phyloP scores from a whole-genome alignment of 2,797 vertebrate species.

The Rachycentron canadum region DNA sequence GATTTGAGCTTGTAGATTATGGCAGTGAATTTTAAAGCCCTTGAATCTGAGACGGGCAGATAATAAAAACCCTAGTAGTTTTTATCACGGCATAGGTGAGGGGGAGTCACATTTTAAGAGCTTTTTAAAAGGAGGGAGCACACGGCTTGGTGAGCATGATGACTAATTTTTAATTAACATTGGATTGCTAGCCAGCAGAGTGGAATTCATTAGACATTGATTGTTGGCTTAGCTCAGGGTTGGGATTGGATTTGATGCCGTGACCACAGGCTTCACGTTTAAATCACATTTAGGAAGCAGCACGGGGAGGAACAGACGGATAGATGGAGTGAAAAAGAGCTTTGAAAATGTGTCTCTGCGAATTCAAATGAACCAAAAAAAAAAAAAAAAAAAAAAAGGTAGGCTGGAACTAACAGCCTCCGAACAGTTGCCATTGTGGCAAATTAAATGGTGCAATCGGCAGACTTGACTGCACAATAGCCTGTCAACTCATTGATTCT shows the following conservation, averaged over 20 bases:
- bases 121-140: constrained; percentile 15
- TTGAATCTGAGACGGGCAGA: constrained; percentile 3
- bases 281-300: constrained; percentile 41
- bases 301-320: neutral
- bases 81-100: constrained; percentile 26
- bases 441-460: constrained; percentile 24
- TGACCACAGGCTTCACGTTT: constrained; percentile 38
- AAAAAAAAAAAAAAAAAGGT: constrained; percentile 1
- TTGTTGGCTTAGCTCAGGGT: constrained; percentile 60
- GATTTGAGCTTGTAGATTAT: constrained; percentile 22
- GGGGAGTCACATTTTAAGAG: constrained; percentile 39
- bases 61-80: constrained; percentile 27
- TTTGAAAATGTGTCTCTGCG: constrained; percentile 29
- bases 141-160: constrained; percentile 47
- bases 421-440: constrained; percentile 4
- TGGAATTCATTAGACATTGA: constrained; percentile 67
- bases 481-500: constrained; percentile 15
- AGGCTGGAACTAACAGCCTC: neutral
- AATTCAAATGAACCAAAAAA: constrained; percentile 35
- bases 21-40: constrained; percentile 3
- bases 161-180: constrained; percentile 64
- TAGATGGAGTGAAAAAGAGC: constrained; percentile 9
- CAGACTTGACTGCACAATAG: constrained; percentile 15
- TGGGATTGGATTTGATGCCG: constrained; percentile 47
- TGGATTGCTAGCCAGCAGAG: constrained; percentile 54